phyloP scores from a whole-genome alignment of 1,140 invertebrate species.

The Apis dorsata region DNA sequence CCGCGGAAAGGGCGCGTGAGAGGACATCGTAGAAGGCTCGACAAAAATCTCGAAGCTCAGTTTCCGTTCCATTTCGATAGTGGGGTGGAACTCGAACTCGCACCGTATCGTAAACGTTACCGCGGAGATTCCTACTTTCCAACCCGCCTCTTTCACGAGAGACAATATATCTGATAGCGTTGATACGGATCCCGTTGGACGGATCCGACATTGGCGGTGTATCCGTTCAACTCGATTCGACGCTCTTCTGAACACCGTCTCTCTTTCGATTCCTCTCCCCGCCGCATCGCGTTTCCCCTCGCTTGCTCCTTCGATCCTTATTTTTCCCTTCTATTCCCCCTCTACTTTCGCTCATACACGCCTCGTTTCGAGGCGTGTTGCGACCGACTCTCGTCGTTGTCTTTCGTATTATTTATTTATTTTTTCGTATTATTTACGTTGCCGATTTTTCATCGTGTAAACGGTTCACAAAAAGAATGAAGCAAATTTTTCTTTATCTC shows the following conservation, averaged over 20 bases:
- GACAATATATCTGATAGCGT: constrained; percentile 32
- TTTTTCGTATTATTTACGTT: no score
- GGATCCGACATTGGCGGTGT: not conserved
- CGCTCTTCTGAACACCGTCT: not conserved
- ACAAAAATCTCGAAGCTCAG: not conserved
- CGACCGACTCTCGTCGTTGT: no score
- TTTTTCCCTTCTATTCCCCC: no score
- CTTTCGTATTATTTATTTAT: no score
- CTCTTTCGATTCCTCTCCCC: not conserved
- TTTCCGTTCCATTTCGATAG: constrained; percentile 16
- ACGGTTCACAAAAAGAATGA: no score
- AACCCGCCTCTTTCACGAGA: constrained; percentile 1
- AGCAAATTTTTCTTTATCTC: no score
- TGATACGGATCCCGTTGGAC: constrained; percentile 31
- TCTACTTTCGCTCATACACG: not conserved
- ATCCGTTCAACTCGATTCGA: constrained; percentile 13
- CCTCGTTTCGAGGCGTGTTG: no score
- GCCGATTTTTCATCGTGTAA: no score
- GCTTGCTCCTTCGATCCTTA: not conserved
- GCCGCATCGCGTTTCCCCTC: not conserved
- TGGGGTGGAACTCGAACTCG: not conserved
- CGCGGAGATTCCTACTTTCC: not conserved
- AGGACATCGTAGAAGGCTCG: not conserved
- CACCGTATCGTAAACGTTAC: constrained; percentile 17
- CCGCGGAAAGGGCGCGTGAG: not conserved